A percentile compares a stretch with the other conserved stretches of the same genome.
phyloP scores from a whole-genome alignment of 2,113 vertebrate species.

The Seriola quinqueradiata region DNA sequence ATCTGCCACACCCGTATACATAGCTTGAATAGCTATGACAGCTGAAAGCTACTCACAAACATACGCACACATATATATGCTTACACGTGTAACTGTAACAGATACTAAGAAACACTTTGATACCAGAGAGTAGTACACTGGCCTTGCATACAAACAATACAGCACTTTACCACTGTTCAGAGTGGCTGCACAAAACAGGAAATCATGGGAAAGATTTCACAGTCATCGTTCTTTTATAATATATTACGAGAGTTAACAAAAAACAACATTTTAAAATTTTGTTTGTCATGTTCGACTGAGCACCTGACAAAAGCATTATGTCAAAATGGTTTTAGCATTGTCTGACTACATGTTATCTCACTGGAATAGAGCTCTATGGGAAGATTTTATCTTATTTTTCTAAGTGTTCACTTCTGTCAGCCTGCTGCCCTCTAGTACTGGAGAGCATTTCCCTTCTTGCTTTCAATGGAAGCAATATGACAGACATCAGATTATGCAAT shows the following conservation, averaged over 20 bases:
- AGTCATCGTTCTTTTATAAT: constrained; percentile 12
- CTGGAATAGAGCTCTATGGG: constrained; percentile 35
- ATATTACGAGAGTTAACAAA: constrained; percentile 5
- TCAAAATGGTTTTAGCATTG: constrained; percentile 15
- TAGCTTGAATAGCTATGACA: constrained; percentile 40
- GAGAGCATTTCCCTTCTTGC: constrained; percentile 67
- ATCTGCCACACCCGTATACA: constrained; percentile 35
- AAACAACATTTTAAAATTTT: background rate
- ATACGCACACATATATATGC: background rate
- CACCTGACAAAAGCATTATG: constrained; percentile 14
- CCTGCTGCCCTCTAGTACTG: constrained; percentile 45
- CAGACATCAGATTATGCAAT: constrained; percentile 76
- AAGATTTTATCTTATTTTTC: constrained; percentile 49
- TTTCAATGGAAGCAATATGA: constrained; percentile 80
- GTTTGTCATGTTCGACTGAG: constrained; percentile 18
- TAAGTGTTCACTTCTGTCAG: constrained; percentile 31
- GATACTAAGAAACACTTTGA: constrained; percentile 33
- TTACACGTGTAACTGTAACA: too few relatives aligned
- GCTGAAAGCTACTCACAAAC: constrained; percentile 41
- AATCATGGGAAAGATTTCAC: background rate
- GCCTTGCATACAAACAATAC: constrained; percentile 54
- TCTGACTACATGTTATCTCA: constrained; percentile 7
- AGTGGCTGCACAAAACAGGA: constrained; percentile 49
- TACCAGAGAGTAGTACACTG: constrained; percentile 28
- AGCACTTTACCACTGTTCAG: constrained; percentile 67